Conservation (phyloP, 2,113 vertebrate genomes). For the Ifrita kowaldi region DNA sequence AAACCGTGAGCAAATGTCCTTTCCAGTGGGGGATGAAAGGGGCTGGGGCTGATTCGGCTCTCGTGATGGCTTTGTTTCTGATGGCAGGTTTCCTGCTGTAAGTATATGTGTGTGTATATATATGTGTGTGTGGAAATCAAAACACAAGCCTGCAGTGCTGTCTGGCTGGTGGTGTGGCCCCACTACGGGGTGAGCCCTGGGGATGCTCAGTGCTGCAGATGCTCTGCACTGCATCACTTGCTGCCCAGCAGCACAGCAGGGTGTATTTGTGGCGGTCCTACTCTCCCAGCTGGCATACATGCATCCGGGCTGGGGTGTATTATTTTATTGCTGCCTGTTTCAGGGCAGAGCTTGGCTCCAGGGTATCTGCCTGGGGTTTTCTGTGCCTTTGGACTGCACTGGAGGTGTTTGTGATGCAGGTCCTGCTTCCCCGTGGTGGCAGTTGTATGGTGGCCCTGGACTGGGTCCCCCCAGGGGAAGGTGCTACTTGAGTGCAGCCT, state of each 20-base stretch:
- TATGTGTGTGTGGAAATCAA: neutral
- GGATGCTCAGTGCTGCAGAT: neutral
- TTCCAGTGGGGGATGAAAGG: neutral
- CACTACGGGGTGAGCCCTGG: neutral
- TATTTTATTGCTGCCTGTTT: conserved; percentile 28
- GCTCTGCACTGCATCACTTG: neutral
- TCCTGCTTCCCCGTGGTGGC: neutral
- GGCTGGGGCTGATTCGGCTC: neutral
- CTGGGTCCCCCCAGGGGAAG: accelerated
- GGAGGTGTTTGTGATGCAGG: neutral
- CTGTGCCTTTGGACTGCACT: neutral
- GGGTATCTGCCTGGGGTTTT: neutral
- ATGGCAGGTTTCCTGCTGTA: neutral
- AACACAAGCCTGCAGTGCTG: neutral
- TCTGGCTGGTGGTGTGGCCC: accelerated
- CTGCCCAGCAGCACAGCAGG: neutral
- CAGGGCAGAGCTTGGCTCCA: neutral
- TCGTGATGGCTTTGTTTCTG: neutral
- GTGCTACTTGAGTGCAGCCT: neutral
- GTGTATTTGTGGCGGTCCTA: neutral
- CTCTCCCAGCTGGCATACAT: neutral
- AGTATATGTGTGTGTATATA: accelerated
- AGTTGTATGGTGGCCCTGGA: accelerated
- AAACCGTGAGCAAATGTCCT: neutral
- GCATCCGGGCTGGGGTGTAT: neutral